A percentile compares a stretch with the other conserved stretches of the same genome.
Conservation (phyloP, 1,140 invertebrate species). For the Latrodectus geometricus region DNA sequence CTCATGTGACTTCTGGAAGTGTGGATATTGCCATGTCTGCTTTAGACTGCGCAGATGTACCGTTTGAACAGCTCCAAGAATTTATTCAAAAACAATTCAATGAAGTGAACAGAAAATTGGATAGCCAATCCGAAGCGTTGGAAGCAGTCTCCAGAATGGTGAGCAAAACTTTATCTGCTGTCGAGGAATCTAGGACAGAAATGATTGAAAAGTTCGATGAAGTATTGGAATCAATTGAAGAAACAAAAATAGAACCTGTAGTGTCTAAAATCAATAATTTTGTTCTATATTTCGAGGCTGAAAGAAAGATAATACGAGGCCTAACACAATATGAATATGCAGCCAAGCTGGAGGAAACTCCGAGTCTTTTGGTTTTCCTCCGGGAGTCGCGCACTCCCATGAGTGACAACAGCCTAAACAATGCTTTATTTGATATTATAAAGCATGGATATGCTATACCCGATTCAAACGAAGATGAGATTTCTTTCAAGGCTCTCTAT, state of each 20-base stretch:
- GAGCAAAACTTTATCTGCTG: background rate
- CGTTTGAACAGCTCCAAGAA: background rate
- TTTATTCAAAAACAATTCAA: background rate
- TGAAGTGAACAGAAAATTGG: background rate
- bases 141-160: background rate
- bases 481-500: background rate
- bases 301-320: background rate
- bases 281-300: background rate
- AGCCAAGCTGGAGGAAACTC: background rate
- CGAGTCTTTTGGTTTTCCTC: background rate
- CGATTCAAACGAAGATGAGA: background rate
- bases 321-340: background rate
- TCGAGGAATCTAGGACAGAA: background rate
- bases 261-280: background rate
- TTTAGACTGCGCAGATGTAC: background rate
- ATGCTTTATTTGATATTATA: slow-evolving; percentile 5
- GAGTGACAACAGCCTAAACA: background rate
- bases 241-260: background rate
- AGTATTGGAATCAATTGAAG: background rate
- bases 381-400: background rate
- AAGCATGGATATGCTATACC: slow-evolving; percentile 4
- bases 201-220: background rate
- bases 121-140: background rate
- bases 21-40: background rate
- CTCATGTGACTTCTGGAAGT: background rate